These are phyloP conservation scores for Tetragnatha montana DNA, from an alignment of 2,888 invertebrate genomes.

Conservation along the genomic window DNA sequence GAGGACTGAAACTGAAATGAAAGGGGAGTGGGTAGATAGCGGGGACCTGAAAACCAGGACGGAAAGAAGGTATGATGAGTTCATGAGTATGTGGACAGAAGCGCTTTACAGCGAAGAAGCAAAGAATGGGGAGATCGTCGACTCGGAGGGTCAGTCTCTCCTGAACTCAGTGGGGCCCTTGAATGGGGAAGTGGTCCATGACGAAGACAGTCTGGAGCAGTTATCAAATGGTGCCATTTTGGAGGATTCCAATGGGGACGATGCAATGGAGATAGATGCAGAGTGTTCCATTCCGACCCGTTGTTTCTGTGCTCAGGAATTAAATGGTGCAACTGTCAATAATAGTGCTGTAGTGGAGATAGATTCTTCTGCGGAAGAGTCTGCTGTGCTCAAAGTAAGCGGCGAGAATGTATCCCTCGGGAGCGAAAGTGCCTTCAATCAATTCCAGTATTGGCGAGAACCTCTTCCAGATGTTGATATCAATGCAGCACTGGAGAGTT, in stretches of 20 bases:
- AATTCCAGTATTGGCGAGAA: conserved; percentile 79
- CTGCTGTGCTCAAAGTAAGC: conserved; percentile 34
- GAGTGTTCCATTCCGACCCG: conserved; percentile 3
- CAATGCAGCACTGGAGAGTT: conserved; percentile 72
- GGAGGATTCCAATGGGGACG: conserved; percentile 32
- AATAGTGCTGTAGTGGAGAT: conserved; percentile 7
- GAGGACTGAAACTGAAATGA: conserved; percentile 3
- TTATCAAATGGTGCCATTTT: neutral
- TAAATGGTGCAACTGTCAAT: neutral
- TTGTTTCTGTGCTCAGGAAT: conserved; percentile 25
- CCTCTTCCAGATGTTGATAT: conserved; percentile 78
- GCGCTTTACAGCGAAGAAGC: conserved; percentile 14
- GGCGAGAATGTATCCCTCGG: conserved; percentile 10
- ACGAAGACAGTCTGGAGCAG: neutral
- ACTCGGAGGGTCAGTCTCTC: neutral
- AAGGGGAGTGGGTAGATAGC: neutral
- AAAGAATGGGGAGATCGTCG: conserved; percentile 23
- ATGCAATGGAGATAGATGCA: neutral
- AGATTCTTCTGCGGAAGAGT: neutral
- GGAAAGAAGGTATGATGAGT: neutral
- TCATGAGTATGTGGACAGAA: conserved; percentile 42
- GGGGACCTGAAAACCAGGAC: neutral
- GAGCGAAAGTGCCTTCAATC: conserved; percentile 75
- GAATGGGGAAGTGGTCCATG: conserved; percentile 35
- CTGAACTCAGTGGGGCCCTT: conserved; percentile 6